Conservation (phyloP, 2,888 invertebrate species). For the Tipula lateralis region DNA sequence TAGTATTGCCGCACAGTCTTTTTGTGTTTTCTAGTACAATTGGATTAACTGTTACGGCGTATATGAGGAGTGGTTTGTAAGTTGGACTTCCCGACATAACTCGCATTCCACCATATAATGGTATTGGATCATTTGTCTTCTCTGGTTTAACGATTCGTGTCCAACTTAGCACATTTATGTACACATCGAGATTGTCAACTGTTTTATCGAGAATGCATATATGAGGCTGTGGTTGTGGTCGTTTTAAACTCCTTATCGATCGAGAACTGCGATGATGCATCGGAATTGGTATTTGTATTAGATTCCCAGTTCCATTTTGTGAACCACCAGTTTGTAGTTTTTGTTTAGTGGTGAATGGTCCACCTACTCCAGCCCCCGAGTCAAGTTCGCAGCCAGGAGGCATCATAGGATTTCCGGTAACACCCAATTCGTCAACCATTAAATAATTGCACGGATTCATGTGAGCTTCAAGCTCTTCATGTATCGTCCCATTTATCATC, state of each 20-base stretch:
- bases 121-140: conserved; percentile 61
- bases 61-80: conserved; percentile 53
- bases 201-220: conserved; percentile 64
- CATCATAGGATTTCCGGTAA: not conserved
- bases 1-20: conserved; percentile 60
- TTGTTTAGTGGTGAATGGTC: not conserved
- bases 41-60: conserved; percentile 70
- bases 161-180: conserved; percentile 68
- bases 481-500: not conserved
- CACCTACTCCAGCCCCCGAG: not conserved
- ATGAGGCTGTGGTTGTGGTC: conserved; percentile 65
- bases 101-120: conserved; percentile 68
- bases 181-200: conserved; percentile 53
- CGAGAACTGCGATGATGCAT: conserved; percentile 55
- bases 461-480: not conserved
- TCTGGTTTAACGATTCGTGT: conserved; percentile 65
- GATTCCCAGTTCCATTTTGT: not conserved
- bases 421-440: not conserved
- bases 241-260: conserved; percentile 64
- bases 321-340: not conserved
- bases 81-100: conserved; percentile 43
- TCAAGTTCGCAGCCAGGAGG: not conserved
- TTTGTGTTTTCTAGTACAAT: conserved; percentile 64
- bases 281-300: conserved; percentile 49
- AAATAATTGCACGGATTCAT: conserved; percentile 15